phyloP scores from a whole-genome alignment of 92 coral and sea anemone genomes.

The Phenganax subtilis region DNA sequence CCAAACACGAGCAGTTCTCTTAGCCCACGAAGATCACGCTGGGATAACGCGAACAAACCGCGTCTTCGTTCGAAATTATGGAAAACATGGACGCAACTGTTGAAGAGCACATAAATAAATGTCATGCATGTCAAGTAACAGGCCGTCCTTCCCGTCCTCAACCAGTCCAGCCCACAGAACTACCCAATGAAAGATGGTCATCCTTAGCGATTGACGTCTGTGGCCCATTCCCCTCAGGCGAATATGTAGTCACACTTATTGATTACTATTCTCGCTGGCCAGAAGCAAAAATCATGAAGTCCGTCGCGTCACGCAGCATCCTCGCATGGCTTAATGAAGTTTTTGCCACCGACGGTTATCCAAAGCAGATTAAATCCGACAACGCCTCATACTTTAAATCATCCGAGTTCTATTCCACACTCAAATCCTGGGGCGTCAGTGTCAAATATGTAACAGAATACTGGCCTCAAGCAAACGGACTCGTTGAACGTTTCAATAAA shows the following conservation, averaged over 20 bases:
- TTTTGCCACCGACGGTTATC: slow-evolving; percentile 49
- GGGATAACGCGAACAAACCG: neutral
- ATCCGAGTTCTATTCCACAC: slow-evolving; percentile 33
- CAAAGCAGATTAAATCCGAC: slow-evolving; percentile 46
- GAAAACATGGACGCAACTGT: neutral
- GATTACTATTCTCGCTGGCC: slow-evolving; percentile 48
- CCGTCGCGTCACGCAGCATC: neutral
- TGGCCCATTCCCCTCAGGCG: slow-evolving; percentile 54
- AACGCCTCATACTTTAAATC: slow-evolving; percentile 51
- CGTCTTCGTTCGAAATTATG: neutral
- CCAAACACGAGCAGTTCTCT: neutral
- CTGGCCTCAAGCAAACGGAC: no score
- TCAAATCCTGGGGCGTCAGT: no score
- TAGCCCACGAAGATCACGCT: no score
- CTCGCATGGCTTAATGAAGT: slow-evolving; percentile 9
- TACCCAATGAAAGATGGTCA: no score
- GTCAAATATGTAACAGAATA: no score
- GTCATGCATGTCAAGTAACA: no score
- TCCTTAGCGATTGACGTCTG: no score
- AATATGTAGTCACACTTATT: slow-evolving; percentile 42
- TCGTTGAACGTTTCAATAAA: no score
- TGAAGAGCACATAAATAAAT: no score
- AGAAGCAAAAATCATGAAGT: slow-evolving; percentile 39
- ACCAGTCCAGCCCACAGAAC: no score
- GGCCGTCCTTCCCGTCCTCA: no score